Conservation (phyloP, 2,888 invertebrate genomes). For the Cephus nigrinus region DNA sequence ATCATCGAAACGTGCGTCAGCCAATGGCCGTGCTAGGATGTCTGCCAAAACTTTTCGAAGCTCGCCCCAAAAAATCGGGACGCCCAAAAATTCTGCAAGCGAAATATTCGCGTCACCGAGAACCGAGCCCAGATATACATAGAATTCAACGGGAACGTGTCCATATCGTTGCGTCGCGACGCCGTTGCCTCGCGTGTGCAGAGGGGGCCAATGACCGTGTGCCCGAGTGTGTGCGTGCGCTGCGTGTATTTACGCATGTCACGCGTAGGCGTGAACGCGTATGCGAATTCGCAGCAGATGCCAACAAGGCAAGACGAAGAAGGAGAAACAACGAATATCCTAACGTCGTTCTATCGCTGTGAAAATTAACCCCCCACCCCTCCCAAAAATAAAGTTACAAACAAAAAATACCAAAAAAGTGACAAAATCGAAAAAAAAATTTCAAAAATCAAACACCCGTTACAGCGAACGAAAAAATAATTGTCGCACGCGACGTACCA, state of each 20-base stretch:
- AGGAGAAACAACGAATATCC: not conserved
- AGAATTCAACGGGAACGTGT: not conserved
- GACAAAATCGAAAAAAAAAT: not conserved
- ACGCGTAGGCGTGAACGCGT: constrained; percentile 11
- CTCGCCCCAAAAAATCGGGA: not conserved
- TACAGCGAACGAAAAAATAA: too few relatives aligned
- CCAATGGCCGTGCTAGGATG: not conserved
- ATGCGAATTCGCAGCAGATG: not conserved
- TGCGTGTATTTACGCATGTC: not conserved
- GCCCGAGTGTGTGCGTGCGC: not conserved
- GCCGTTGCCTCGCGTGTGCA: constrained; percentile 1
- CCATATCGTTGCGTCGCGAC: not conserved
- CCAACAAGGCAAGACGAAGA: not conserved
- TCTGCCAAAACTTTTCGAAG: not conserved
- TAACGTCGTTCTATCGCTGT: not conserved
- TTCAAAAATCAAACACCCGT: not conserved
- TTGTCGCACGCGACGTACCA: too few relatives aligned
- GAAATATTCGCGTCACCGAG: not conserved
- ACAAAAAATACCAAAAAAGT: not conserved
- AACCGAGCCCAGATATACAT: not conserved
- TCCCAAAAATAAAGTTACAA: not conserved
- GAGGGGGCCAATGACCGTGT: constrained; percentile 8
- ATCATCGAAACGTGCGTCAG: not conserved
- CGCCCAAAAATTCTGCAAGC: not conserved
- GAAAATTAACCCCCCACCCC: not conserved